These are phyloP conservation scores for Indicator indicator DNA, from an alignment of 2,113 vertebrate genomes.

Conservation along the genomic window DNA sequence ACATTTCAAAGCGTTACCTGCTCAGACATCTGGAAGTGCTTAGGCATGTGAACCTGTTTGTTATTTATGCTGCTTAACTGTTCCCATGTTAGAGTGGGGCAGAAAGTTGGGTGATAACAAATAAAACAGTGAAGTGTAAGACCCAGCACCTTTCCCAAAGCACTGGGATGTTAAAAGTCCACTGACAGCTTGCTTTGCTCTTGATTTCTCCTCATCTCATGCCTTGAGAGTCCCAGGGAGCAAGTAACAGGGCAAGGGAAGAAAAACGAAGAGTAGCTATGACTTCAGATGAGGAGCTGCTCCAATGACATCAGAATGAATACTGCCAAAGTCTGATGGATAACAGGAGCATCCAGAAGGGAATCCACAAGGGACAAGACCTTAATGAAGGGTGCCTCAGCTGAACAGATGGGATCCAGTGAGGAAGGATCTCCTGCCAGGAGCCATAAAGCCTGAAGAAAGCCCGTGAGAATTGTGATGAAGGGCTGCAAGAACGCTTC, in stretches of 20 bases:
- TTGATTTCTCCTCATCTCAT: background rate
- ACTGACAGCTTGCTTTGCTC: background rate
- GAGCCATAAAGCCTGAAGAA: background rate
- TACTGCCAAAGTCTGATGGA: background rate
- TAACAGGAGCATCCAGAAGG: background rate
- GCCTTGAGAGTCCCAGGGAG: background rate
- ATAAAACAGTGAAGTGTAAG: background rate
- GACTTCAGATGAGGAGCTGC: background rate
- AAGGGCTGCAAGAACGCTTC: background rate
- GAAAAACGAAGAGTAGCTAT: background rate
- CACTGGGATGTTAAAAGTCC: background rate
- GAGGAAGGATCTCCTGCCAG: background rate
- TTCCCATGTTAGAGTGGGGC: background rate
- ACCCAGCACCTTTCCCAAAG: background rate
- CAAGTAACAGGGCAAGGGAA: background rate
- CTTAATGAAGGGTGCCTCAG: background rate
- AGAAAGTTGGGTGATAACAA: slow-evolving; percentile 1
- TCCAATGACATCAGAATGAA: background rate
- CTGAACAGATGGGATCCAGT: background rate
- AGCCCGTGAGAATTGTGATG: background rate
- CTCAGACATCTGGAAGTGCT: slow-evolving; percentile 71
- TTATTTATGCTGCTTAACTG: slow-evolving; percentile 37
- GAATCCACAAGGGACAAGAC: background rate
- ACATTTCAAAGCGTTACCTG: slow-evolving; percentile 72
- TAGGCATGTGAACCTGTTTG: slow-evolving; percentile 36